Evolutionary conservation across 2,797 vertebrate species (phyloP).

Genomic region (Hipposideros larvatus): DNA sequence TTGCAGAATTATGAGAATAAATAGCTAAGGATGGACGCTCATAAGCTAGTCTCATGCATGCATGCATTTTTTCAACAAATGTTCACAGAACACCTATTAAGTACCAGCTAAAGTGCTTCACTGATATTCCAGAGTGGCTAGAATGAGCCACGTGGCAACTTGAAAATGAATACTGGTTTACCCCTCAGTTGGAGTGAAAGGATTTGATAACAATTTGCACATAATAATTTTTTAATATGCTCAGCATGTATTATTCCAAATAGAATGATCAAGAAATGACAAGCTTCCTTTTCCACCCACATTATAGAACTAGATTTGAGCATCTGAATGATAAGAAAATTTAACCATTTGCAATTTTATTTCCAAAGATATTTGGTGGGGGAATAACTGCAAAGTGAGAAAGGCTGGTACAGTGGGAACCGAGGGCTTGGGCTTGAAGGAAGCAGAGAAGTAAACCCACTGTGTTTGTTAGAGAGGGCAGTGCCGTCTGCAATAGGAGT

Average conservation of each 20-base stretch:
- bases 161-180: background rate
- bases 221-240: background rate
- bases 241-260: conserved; percentile 45
- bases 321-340: conserved; percentile 7
- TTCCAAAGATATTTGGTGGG: background rate
- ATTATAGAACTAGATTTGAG: conserved; percentile 11
- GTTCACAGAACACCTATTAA: background rate
- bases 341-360: conserved; percentile 24
- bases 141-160: background rate
- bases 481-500: background rate
- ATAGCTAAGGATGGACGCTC: background rate
- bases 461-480: background rate
- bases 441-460: background rate
- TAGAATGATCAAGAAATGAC: conserved; percentile 57
- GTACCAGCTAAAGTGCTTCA: background rate
- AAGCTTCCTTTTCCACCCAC: background rate
- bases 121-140: background rate
- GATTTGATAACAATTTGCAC: background rate
- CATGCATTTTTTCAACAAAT: background rate
- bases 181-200: background rate
- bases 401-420: background rate
- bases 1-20: background rate
- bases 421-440: background rate
- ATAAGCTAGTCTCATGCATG: background rate
- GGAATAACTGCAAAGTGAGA: background rate